A percentile compares a stretch with the other conserved stretches of the same genome.
phyloP scores from a whole-genome alignment of 2,888 invertebrate species.

The Syrphus vitripennis region DNA sequence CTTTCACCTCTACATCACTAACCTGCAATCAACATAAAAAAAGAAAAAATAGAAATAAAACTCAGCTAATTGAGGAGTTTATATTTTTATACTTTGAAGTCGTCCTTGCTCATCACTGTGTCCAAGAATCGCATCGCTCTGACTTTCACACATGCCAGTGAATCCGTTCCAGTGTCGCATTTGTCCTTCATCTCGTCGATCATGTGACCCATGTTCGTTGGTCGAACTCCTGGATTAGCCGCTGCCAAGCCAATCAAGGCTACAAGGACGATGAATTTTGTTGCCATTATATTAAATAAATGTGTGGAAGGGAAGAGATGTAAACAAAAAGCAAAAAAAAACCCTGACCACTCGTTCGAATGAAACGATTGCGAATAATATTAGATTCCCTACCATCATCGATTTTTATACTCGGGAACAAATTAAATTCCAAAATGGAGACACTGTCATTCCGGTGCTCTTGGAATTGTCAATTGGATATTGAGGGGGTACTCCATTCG shows the following conservation, averaged over 20 bases:
- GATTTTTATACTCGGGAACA: conserved; percentile 79
- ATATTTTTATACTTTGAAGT: conserved; percentile 87
- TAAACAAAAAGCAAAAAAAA: conserved; percentile 1
- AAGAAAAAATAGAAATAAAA: neutral
- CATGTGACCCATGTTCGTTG: conserved; percentile 86
- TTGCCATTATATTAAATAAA: conserved; percentile 73
- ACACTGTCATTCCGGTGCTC: conserved; percentile 55
- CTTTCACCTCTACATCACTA: conserved; percentile 88
- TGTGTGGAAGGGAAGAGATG: neutral
- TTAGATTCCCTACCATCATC: conserved; percentile 80
- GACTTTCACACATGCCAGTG: conserved; percentile 91
- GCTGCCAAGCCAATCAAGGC: conserved; percentile 84
- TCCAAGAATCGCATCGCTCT: conserved; percentile 91
- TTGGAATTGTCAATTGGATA: conserved; percentile 60
- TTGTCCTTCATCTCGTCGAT: conserved; percentile 89
- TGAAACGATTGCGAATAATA: conserved; percentile 81
- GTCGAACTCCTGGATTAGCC: conserved; percentile 84
- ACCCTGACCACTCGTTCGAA: conserved; percentile 77
- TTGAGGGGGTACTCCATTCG: conserved; percentile 21
- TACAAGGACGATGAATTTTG: conserved; percentile 78
- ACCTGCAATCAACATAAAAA: conserved; percentile 83
- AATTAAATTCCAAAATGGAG: conserved; percentile 66
- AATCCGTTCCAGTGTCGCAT: conserved; percentile 89
- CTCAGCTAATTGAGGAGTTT: too few relatives aligned
- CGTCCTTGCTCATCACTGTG: conserved; percentile 89